Evolutionary conservation across 2,888 invertebrate species (phyloP).

Genomic region (Melinaea menophilus): DNA sequence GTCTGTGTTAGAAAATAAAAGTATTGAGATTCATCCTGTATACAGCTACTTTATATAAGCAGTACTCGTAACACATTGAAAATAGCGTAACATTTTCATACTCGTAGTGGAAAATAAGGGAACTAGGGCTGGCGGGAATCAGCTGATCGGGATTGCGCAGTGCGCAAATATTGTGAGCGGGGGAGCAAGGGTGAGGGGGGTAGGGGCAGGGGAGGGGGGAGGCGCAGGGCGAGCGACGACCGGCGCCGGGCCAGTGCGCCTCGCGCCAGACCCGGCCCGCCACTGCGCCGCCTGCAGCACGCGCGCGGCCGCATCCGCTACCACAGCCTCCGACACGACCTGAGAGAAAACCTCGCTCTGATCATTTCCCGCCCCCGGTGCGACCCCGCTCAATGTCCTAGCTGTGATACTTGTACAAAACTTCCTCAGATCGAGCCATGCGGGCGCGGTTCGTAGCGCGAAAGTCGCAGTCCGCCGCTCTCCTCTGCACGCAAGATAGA

Average conservation of each 20-base stretch:
- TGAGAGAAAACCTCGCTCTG: constrained; percentile 43
- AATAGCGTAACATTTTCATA: constrained; percentile 6
- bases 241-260: constrained; percentile 57
- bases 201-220: constrained; percentile 36
- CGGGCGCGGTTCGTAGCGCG: constrained; percentile 33
- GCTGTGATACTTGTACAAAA: constrained; percentile 57
- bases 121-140: constrained; percentile 72
- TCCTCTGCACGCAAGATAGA: constrained; percentile 39
- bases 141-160: constrained; percentile 76
- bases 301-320: constrained; percentile 41
- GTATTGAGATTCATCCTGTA: background rate
- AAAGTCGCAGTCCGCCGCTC: constrained; percentile 43
- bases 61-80: constrained; percentile 1
- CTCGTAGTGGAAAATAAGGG: constrained; percentile 43
- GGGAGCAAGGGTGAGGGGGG: constrained; percentile 36
- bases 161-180: constrained; percentile 70
- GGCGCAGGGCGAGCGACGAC: constrained; percentile 46
- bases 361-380: constrained; percentile 24
- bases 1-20: background rate
- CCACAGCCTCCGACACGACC: constrained; percentile 34
- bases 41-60: background rate
- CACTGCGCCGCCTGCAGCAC: constrained; percentile 42
- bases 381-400: constrained; percentile 41
- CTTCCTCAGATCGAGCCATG: constrained; percentile 35
- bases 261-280: constrained; percentile 40